Base-by-base conservation (phyloP, 1,140 invertebrate species). In the Thalassaphorura encarpata region DNA sequence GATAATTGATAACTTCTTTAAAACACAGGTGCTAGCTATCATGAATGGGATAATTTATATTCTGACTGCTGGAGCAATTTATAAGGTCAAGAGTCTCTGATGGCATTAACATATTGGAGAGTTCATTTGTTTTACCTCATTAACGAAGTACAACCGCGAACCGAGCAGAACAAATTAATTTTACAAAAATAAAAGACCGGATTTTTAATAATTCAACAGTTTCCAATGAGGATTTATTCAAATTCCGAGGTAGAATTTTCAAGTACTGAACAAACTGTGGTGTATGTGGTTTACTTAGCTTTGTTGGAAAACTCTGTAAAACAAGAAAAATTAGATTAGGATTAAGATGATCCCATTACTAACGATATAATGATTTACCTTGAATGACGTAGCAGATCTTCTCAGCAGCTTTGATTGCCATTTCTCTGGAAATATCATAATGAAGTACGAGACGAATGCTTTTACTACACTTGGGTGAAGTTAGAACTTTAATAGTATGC, bases 391-490 rank as follows among this genome's bases (percentile, higher is more conserved):
- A 75, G 21, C 63, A 67, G 21, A 85, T 69, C 66, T 85, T 85
- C 26, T 74, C 74, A 18, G 82, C 77, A 27, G 80, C 77, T 54
- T 79, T 72, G n/a, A 76, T 62, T 11, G 85, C 68, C 66, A 82
- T 76, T 41, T 79, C 71, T 40, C 80, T 75, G 1, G 70, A 73
- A 18, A 88, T 77, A 67, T 87, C 81, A 64, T 77, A 77, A 66
- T 85, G 79, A 4, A 81, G 67, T 1, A 85, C 83, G 39, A 87
- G 69, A 31, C 87, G 74, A 1, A 83, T 69, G 16, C 71, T 70
- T 18, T 69, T 70, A 39, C 72, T 64, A 28, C 76, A 74, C 41
- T 80, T 68, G 1, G 78, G 74, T 33, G 78, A 69, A 47, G 76
- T 75, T 66, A 78, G 74, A 0, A 88, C 71, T 13, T 77, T 64